Conservation (phyloP, 2,797 vertebrate species). For the Eremophila alpestris region DNA sequence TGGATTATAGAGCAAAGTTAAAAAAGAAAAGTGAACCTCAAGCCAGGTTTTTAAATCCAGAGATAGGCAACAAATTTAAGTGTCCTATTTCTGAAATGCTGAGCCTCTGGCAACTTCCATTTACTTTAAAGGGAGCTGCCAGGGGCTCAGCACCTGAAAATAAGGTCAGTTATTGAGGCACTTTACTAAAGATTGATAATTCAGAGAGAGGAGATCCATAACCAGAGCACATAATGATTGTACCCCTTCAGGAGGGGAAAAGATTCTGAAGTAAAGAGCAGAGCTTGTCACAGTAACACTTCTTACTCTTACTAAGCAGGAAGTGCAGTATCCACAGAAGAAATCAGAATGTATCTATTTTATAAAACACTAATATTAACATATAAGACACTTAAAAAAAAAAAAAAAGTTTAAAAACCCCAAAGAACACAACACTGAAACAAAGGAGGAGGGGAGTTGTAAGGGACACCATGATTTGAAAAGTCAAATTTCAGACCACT, state of each 20-base stretch:
- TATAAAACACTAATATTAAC: rapidly evolving
- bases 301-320: background rate
- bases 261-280: background rate
- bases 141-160: conserved; percentile 26
- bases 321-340: background rate
- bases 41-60: conserved; percentile 19
- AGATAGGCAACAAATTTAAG: conserved; percentile 1
- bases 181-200: background rate
- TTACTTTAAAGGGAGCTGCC: background rate
- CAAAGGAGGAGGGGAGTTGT: background rate
- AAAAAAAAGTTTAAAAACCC: background rate
- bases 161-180: background rate
- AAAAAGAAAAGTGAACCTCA: conserved; percentile 22
- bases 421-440: background rate
- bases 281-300: background rate
- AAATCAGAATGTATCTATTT: background rate
- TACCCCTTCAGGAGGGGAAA: background rate
- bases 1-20: conserved; percentile 3
- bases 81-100: conserved; percentile 15
- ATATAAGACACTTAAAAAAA: too few relatives aligned
- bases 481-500: background rate
- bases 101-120: background rate
- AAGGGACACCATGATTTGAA: background rate
- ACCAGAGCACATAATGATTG: background rate
- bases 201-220: background rate